A percentile compares a stretch with the other conserved stretches of the same genome.
These are phyloP conservation scores for Sinocyclocheilus anophthalmus DNA, from an alignment of 2,113 vertebrate species.

Conservation along the genomic window DNA sequence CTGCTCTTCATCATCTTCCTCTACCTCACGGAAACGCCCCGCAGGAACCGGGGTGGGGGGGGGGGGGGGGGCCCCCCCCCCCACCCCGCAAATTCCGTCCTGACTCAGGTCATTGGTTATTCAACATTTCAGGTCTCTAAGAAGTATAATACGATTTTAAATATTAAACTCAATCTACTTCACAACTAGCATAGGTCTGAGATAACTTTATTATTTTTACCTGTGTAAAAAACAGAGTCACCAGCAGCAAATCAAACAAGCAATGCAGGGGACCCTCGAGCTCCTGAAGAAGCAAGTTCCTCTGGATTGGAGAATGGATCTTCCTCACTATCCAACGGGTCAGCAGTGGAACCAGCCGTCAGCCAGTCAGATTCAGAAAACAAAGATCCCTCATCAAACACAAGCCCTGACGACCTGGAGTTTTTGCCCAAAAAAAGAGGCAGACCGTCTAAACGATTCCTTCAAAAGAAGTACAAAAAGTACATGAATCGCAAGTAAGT, in stretches of 20 bases:
- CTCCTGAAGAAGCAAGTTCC: conserved; percentile 82
- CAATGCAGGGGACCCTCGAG: conserved; percentile 64
- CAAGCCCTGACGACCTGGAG: too few relatives aligned
- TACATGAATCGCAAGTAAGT: conserved; percentile 83
- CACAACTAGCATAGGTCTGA: background rate
- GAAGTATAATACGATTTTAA: background rate
- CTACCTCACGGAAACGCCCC: conserved; percentile 69
- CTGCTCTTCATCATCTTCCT: conserved; percentile 71
- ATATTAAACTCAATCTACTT: background rate
- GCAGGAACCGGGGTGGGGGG: conserved; percentile 85
- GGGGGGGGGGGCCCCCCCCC: too few relatives aligned
- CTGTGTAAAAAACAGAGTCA: conserved; percentile 68
- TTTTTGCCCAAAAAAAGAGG: conserved; percentile 80
- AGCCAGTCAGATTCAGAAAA: too few relatives aligned
- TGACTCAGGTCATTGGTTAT: conserved; percentile 72
- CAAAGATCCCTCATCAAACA: too few relatives aligned
- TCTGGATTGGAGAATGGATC: conserved; percentile 73
- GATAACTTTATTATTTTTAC: background rate
- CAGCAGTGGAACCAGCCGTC: too few relatives aligned
- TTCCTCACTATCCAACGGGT: too few relatives aligned
- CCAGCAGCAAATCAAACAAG: conserved; percentile 73
- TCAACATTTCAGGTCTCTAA: background rate
- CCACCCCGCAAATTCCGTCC: conserved; percentile 86
- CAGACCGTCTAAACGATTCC: conserved; percentile 88
- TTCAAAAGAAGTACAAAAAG: conserved; percentile 94